Conservation (phyloP, 2,888 invertebrate species). For the Cerastis rubricosa region DNA sequence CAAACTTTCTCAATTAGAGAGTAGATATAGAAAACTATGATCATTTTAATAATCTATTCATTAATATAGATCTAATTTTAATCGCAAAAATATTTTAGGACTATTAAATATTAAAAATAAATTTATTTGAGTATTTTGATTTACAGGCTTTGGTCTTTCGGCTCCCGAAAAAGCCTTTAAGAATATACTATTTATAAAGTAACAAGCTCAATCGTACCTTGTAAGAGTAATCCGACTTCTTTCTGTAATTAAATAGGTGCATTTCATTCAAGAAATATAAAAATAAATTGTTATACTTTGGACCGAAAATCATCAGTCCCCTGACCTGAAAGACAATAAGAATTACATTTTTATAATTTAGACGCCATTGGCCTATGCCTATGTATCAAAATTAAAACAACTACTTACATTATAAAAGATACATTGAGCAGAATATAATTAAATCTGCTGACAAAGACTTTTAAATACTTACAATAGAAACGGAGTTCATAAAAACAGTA, state of each 20-base stretch:
- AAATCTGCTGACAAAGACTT: not conserved
- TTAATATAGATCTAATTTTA: too few species aligned
- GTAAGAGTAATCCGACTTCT: constrained; percentile 33
- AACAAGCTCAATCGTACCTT: constrained; percentile 28
- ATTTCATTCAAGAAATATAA: constrained; percentile 29
- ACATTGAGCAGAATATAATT: not conserved
- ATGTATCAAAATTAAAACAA: not conserved
- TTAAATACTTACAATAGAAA: constrained; percentile 30
- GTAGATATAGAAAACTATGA: too few species aligned
- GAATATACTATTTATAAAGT: not conserved
- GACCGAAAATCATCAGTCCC: not conserved
- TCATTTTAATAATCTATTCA: too few species aligned
- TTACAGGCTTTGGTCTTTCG: not conserved
- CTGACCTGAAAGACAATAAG: constrained; percentile 34
- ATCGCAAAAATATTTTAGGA: too few species aligned
- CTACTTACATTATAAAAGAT: not conserved
- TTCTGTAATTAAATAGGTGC: constrained; percentile 45
- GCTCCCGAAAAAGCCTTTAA: not conserved
- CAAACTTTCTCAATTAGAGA: not conserved
- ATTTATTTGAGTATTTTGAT: too few species aligned
- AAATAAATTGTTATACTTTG: constrained; percentile 17
- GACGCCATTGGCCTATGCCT: constrained; percentile 1
- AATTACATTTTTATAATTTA: not conserved
- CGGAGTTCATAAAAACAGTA: constrained; percentile 30
- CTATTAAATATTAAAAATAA: too few species aligned